These are phyloP conservation scores for Borostomias antarcticus DNA, from an alignment of 2,797 vertebrate species.

Conservation along the genomic window DNA sequence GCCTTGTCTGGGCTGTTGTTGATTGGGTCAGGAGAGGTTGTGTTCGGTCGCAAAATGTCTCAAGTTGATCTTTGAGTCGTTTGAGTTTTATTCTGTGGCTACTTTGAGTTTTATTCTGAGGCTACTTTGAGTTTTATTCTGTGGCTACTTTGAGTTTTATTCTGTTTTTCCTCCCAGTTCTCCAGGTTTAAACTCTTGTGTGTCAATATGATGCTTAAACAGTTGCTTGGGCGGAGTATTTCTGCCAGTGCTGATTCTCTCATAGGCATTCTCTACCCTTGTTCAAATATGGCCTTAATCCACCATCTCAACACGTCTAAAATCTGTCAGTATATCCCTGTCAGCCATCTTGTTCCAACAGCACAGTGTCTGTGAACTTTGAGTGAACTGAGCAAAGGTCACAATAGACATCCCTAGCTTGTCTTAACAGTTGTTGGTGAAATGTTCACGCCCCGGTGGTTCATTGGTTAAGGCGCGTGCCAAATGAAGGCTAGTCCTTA, in stretches of 20 bases:
- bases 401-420: not conserved
- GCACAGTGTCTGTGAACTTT: conserved; percentile 2
- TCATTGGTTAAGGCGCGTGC: no score
- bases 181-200: not conserved
- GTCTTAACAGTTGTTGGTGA: no score
- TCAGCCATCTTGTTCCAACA: not conserved
- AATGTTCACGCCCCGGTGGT: no score
- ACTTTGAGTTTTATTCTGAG: no score
- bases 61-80: not conserved
- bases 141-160: no score
- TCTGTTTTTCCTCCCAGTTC: no score
- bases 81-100: no score
- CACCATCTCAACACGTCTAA: not conserved
- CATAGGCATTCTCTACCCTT: no score
- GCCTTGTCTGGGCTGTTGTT: not conserved
- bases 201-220: not conserved
- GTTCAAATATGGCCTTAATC: not conserved
- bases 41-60: no score
- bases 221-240: not conserved
- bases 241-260: not conserved
- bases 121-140: no score
- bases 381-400: not conserved
- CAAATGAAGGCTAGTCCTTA: no score
- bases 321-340: not conserved
- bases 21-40: not conserved